Evolutionary conservation across 2,113 vertebrate species (phyloP).

Genomic region (Polyodon spathula): DNA sequence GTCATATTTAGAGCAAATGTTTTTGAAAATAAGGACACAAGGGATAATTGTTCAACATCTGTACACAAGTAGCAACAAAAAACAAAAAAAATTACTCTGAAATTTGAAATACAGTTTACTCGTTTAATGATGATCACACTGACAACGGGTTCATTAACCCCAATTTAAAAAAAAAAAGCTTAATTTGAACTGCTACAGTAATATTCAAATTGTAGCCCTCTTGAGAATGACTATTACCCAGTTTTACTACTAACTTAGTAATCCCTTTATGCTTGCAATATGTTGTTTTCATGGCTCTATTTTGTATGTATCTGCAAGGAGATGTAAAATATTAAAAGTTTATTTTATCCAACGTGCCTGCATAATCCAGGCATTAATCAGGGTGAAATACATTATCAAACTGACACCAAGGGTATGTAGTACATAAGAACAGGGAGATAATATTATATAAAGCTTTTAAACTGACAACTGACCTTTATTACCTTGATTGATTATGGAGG

Average conservation of each 20-base stretch:
- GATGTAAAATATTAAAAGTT: conserved; percentile 18
- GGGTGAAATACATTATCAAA: conserved; percentile 17
- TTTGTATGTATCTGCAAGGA: conserved; percentile 12
- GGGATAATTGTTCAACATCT: too few relatives aligned
- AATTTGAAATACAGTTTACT: too few relatives aligned
- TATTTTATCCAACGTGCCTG: conserved; percentile 6
- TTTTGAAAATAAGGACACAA: too few relatives aligned
- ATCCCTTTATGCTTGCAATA: conserved; percentile 1
- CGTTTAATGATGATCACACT: too few relatives aligned
- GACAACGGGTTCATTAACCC: too few relatives aligned
- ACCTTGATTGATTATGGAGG: conserved; percentile 13
- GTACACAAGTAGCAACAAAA: too few relatives aligned
- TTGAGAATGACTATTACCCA: conserved; percentile 1
- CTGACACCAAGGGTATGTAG: conserved; percentile 18
- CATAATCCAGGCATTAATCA: conserved; percentile 18
- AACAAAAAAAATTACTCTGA: too few relatives aligned
- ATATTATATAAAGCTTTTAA: conserved; percentile 16
- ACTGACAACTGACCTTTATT: conserved; percentile 17
- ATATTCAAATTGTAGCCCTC: not conserved
- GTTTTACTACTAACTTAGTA: conserved; percentile 3
- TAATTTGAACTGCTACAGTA: too few relatives aligned
- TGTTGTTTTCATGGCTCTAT: conserved; percentile 5
- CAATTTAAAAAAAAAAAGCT: too few relatives aligned
- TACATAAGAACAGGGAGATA: conserved; percentile 4
- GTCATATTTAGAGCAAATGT: too few relatives aligned